Evolutionary conservation across 2,113 vertebrate genomes (phyloP).

Genomic region (Sapajus apella): DNA sequence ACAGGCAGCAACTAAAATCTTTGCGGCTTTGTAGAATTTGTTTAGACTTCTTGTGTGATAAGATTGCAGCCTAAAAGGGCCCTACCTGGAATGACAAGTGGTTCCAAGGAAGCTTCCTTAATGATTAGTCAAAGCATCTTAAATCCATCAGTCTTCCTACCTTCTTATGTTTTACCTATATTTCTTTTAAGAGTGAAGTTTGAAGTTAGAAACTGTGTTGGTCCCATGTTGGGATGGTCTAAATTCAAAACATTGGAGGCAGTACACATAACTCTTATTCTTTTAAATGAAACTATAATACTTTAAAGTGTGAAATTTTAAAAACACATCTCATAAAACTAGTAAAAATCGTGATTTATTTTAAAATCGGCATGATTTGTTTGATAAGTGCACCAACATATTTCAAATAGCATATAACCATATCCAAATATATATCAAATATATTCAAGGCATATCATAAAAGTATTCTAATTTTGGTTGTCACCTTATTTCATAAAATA

Average conservation of each 20-base stretch:
- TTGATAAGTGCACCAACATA: not conserved
- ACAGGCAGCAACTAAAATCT: not conserved
- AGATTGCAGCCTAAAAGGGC: not conserved
- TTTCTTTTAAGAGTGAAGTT: not conserved
- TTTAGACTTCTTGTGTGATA: not conserved
- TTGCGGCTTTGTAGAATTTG: not conserved
- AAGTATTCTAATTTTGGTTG: not conserved
- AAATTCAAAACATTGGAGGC: conserved; percentile 10
- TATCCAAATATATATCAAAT: conserved; percentile 12
- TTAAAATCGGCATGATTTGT: conserved; percentile 17
- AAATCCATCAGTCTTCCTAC: not conserved
- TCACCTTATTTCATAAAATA: not conserved
- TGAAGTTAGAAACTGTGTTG: not conserved
- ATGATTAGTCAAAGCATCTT: not conserved
- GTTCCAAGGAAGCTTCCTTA: not conserved
- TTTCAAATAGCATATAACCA: not conserved
- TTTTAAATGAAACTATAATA: not conserved
- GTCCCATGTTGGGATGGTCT: not conserved
- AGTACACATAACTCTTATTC: not conserved
- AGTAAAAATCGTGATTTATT: not conserved
- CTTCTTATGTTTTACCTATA: not conserved
- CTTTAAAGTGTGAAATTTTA: not conserved
- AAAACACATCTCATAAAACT: conserved; percentile 11
- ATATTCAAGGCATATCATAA: not conserved
- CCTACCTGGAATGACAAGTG: not conserved